Base-by-base conservation (phyloP, 2,113 vertebrate genomes). In the Cathartes aura region DNA sequence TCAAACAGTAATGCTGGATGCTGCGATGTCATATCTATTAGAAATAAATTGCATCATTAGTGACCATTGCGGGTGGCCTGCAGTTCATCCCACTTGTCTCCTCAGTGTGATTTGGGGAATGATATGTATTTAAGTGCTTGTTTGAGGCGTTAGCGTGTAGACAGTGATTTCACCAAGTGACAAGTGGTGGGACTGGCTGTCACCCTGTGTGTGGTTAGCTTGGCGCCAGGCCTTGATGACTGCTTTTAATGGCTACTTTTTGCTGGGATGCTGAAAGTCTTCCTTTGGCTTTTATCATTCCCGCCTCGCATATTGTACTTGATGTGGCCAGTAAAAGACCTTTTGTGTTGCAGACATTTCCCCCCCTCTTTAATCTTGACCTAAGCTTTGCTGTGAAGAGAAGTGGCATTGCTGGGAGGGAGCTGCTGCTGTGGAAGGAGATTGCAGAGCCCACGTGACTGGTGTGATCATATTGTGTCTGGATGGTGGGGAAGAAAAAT, bases 391-490 rank as follows among this genome's bases (percentile, higher is more conserved):
- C 66, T 76, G 15, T 21, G 47, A 29, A 66, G 47, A 66, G 50
- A 20, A 70, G 74, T 32, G 24, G 38, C 9, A 6, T 55, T 79
- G 59, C 60, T 91, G 74, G 47, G 48, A 87, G 38, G 43, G 34
- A 81, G 23, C 45, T 93, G 60, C 56, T 85, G 55, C 59, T 50
- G 16, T 26, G 53, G 89, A 88, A 86, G 48, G 67, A 79, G 83
- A 68, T 71, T 58, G 42, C 36, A 62, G 63, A 73, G 71, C 63
- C 5, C 0, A 0, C 40, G 66, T 27, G 26, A 67, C 43, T 78
- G 29, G 21, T 78, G 64, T 68, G 87, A 87, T 64, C 12, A 0
- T 95, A n/a, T 95, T 97, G 67, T 80, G 96, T 95, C 91, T 97
- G 93, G n/a, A 23, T 81, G 45, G 24, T 75, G 76, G 59, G 73